These are phyloP conservation scores for Erebia epiphron DNA, from an alignment of 2,888 invertebrate genomes.

Conservation along the genomic window DNA sequence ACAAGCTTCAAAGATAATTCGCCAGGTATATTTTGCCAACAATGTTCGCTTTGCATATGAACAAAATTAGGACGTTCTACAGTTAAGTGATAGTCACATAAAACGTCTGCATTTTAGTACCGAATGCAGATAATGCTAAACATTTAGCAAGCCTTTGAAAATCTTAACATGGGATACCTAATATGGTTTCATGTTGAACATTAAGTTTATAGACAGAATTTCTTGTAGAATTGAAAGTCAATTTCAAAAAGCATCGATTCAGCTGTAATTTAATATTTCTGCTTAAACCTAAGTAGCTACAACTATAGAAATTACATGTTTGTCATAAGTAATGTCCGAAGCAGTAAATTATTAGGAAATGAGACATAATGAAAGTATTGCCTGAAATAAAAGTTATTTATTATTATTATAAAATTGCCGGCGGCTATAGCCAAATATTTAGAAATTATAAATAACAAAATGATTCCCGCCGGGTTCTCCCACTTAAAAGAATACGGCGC, in stretches of 20 bases:
- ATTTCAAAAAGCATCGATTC: conserved; percentile 11
- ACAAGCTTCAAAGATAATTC: conserved; percentile 6
- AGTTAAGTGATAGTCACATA: conserved; percentile 34
- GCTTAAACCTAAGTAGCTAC: not conserved
- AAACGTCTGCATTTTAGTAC: conserved; percentile 24
- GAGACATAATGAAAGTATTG: too few relatives aligned
- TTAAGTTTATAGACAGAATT: conserved; percentile 11
- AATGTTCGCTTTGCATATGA: conserved; percentile 35
- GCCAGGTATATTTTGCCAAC: conserved; percentile 23
- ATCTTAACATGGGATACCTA: conserved; percentile 32
- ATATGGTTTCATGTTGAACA: conserved; percentile 10
- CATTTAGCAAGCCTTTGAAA: conserved; percentile 29
- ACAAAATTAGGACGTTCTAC: conserved; percentile 34
- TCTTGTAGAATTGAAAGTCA: conserved; percentile 20
- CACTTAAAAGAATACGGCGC: too few relatives aligned
- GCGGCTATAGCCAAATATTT: too few relatives aligned
- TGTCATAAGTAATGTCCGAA: not conserved
- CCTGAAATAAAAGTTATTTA: too few relatives aligned
- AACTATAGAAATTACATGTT: conserved; percentile 1
- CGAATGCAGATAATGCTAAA: conserved; percentile 25
- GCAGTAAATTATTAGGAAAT: not conserved
- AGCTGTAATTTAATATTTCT: conserved; percentile 5
- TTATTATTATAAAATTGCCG: too few relatives aligned
- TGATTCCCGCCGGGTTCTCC: too few relatives aligned
- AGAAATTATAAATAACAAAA: too few relatives aligned